These are phyloP conservation scores for Hassar affinis DNA, from an alignment of 2,113 vertebrate species.

Conservation along the genomic window DNA sequence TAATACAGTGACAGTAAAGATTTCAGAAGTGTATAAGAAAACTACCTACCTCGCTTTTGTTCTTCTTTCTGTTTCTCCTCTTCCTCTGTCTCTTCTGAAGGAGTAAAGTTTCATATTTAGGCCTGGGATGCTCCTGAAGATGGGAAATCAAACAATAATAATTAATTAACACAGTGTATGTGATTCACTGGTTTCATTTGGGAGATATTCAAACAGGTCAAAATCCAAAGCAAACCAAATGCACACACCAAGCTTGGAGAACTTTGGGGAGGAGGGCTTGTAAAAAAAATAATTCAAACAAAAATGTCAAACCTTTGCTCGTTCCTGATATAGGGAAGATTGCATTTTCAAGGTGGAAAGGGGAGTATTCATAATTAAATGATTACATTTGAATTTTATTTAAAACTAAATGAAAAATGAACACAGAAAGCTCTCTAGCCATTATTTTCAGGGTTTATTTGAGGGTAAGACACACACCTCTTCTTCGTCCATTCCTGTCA, in stretches of 20 bases:
- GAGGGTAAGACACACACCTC: constrained; percentile 74
- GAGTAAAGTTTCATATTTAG: constrained; percentile 88
- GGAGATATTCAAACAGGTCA: constrained; percentile 33
- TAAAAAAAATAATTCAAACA: constrained; percentile 36
- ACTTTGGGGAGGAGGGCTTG: constrained; percentile 15
- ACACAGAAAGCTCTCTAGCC: background rate
- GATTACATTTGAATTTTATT: background rate
- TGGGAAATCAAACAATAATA: constrained; percentile 32
- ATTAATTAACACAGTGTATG: background rate
- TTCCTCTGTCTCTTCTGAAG: constrained; percentile 85
- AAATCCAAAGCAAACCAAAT: constrained; percentile 46
- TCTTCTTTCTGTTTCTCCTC: constrained; percentile 60
- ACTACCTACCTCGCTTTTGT: constrained; percentile 75
- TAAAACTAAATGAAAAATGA: constrained; percentile 12
- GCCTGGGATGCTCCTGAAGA: constrained; percentile 87
- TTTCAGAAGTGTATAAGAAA: background rate
- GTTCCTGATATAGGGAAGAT: constrained; percentile 64
- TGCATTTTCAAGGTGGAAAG: constrained; percentile 52
- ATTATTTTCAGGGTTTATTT: background rate
- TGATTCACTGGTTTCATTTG: constrained; percentile 5
- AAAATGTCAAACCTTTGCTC: constrained; percentile 66
- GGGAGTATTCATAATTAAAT: background rate
- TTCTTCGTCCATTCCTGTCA: constrained; percentile 93
- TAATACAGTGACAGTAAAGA: background rate
- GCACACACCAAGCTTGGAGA: constrained; percentile 22